Evolutionary conservation across 2,797 vertebrate genomes (phyloP).

Genomic region (Nyctalus aviator): DNA sequence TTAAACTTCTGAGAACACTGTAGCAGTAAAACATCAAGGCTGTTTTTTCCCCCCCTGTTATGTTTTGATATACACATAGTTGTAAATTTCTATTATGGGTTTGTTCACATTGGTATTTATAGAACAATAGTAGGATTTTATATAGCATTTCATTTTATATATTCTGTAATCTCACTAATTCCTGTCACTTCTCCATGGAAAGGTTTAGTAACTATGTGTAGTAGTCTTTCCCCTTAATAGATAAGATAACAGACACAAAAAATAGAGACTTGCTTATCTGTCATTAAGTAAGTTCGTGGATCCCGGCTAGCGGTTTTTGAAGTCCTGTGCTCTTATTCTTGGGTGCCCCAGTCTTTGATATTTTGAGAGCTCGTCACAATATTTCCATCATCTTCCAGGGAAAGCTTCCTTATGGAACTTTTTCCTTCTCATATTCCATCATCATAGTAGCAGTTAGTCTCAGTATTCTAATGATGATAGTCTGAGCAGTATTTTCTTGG

Average conservation of each 20-base stretch:
- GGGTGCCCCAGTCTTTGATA: background rate
- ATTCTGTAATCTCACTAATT: slow-evolving; percentile 12
- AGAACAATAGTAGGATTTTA: slow-evolving; percentile 47
- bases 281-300: background rate
- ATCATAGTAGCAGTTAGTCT: slow-evolving; percentile 72
- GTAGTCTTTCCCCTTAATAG: background rate
- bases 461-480: slow-evolving; percentile 77
- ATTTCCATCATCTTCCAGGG: slow-evolving; percentile 28
- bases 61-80: background rate
- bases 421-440: slow-evolving; percentile 72
- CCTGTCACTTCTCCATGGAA: slow-evolving; percentile 18
- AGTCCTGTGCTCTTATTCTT: slow-evolving; percentile 9
- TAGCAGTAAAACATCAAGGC: background rate
- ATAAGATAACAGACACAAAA: slow-evolving; percentile 13
- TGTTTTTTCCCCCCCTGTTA: background rate
- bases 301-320: background rate
- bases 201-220: slow-evolving; percentile 8
- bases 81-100: background rate
- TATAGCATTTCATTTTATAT: slow-evolving; percentile 32
- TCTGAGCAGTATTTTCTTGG: slow-evolving; percentile 63
- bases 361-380: slow-evolving; percentile 70
- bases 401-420: slow-evolving; percentile 67
- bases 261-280: background rate
- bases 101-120: slow-evolving; percentile 59
- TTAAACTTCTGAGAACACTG: slow-evolving; percentile 44